Evolutionary conservation across 2,888 invertebrate species (phyloP).

Genomic region (Orthosia cruda): DNA sequence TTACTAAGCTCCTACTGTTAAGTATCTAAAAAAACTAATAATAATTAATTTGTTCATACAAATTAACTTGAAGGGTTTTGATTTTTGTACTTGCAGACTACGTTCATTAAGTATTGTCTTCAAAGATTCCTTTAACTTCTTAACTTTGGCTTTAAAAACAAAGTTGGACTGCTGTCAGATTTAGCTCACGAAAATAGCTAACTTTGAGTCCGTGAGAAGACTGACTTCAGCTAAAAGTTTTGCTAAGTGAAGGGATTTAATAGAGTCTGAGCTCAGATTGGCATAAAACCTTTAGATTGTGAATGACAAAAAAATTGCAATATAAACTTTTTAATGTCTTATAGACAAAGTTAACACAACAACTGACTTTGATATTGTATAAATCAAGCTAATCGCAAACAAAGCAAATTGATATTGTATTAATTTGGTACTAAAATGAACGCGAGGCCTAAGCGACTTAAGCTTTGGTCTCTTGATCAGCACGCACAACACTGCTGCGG

Average conservation of each 20-base stretch:
- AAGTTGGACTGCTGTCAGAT: constrained; percentile 27
- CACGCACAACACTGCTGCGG: no score
- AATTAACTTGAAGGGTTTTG: background rate
- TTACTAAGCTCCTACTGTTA: no score
- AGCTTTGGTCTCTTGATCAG: no score
- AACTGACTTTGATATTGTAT: background rate
- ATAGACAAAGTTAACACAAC: background rate
- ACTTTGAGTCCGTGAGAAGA: constrained; percentile 7
- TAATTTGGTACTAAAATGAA: background rate
- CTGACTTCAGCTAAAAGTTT: background rate
- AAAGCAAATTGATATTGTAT: no score
- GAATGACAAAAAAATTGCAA: background rate
- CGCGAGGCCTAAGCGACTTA: background rate
- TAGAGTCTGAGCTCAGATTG: constrained; percentile 6
- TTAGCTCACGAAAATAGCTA: background rate
- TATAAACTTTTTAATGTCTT: background rate
- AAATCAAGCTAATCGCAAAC: no score
- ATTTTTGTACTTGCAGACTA: background rate
- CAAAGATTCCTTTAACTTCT: background rate
- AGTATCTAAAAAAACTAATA: background rate
- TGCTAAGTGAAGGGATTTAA: constrained; percentile 8
- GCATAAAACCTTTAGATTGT: background rate
- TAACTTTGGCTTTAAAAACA: constrained; percentile 2
- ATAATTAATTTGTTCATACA: no score
- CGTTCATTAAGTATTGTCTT: background rate